Evolutionary conservation across 2,797 vertebrate species (phyloP).

Genomic region (Takifugu rubripes): DNA sequence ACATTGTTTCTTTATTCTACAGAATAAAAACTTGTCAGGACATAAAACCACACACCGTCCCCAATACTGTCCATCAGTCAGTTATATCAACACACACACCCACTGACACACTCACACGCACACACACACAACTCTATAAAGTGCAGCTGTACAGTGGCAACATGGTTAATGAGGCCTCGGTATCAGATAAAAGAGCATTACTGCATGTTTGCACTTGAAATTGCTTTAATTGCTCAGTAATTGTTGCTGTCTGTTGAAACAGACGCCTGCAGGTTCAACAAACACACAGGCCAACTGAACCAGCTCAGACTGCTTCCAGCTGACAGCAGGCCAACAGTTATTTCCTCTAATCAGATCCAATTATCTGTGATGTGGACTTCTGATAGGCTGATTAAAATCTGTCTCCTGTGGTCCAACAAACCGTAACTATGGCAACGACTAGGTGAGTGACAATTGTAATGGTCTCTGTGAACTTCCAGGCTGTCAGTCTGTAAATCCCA

Average conservation of each 20-base stretch:
- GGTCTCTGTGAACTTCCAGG: not conserved
- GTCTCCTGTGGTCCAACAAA: slow-evolving; percentile 7
- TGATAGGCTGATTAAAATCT: slow-evolving; percentile 13
- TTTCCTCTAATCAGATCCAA: slow-evolving; percentile 43
- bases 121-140: not conserved
- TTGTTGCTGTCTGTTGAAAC: slow-evolving; percentile 32
- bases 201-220: slow-evolving; percentile 42
- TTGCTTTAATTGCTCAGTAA: slow-evolving; percentile 46
- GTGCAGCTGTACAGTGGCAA: not conserved
- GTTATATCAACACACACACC: too few species aligned
- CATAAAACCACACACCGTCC: too few species aligned
- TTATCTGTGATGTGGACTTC: slow-evolving; percentile 44
- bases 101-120: too few species aligned
- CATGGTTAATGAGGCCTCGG: not conserved
- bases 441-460: slow-evolving; percentile 1
- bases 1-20: too few species aligned
- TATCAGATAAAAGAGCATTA: slow-evolving; percentile 43
- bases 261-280: slow-evolving; percentile 38
- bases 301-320: slow-evolving; percentile 11
- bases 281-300: slow-evolving; percentile 22
- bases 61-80: too few species aligned
- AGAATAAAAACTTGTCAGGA: too few species aligned
- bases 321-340: slow-evolving; percentile 33
- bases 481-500: slow-evolving; percentile 4
- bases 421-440: slow-evolving; percentile 39